Evolutionary conservation across 2,888 invertebrate genomes (phyloP), one percentile per base, ranked within the genome.

Genomic region (Eledona agricola): DNA sequence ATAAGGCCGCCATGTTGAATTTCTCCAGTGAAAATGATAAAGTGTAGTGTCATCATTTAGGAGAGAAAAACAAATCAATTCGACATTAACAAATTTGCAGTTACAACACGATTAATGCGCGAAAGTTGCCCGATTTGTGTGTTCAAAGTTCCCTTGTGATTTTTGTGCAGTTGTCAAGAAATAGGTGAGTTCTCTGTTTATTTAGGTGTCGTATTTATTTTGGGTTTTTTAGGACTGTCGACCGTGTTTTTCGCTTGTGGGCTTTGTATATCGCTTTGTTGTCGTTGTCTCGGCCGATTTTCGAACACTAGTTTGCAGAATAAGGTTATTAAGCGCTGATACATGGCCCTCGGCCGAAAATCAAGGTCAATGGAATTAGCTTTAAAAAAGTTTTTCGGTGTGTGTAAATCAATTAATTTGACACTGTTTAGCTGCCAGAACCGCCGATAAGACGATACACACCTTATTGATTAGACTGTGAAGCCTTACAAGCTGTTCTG

Each of bases 1-100:
- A 40, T 23, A 32, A n/a, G 37, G 37, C 20, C 49, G 53, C 53
- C 53, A 53, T 53, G 49, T 53, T 53, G 53, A 25, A 49, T 51
- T 51, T 35, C 34, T 19, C 12, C 42, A 26, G 51, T 42, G 51
- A 51, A 51, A 51, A 51, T 51, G 51, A 53, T 49, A 49, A 49
- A 53, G 53, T 53, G 53, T 53, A 53, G 53, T 53, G 53, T 53
- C 53, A 53, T 53, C 53, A 53, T 53, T 53, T 42, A 22, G 45
- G 28, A 20, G 20, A 43, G 29, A 25, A 45, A 51, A 45, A 51
- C 45, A 51, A 51, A 35, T 45, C 37, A 45, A 51, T 51, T 37
- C 32, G 32, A 23, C 28, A 20, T 23, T 31, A 40, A 50, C 15
- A 50, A 50, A 50, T 50, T 32, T 32, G 29, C 40, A 40, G 49